phyloP scores from a whole-genome alignment of 2,113 vertebrate species.

The Sinocyclocheilus anophthalmus region DNA sequence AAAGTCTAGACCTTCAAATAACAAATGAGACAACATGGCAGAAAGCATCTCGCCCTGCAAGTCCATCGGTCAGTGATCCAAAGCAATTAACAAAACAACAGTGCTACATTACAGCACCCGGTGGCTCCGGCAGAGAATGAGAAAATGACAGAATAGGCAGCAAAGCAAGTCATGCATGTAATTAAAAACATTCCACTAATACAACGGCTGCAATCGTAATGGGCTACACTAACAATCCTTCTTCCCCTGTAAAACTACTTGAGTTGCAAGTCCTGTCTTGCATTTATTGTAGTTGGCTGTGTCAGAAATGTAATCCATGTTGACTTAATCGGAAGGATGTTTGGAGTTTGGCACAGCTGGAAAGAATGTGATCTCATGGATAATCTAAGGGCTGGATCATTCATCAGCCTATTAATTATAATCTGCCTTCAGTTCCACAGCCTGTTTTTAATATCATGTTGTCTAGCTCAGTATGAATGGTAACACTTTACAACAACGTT shows the following conservation, averaged over 20 bases:
- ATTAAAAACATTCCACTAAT: slow-evolving; percentile 50
- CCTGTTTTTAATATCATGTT: not conserved
- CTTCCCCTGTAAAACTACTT: slow-evolving; percentile 4
- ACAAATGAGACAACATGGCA: slow-evolving; percentile 66
- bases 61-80: slow-evolving; percentile 38
- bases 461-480: not conserved
- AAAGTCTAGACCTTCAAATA: slow-evolving; percentile 69
- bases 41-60: slow-evolving; percentile 55
- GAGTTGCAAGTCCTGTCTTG: not conserved
- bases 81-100: slow-evolving; percentile 52
- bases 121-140: not conserved
- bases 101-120: slow-evolving; percentile 8
- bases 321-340: slow-evolving; percentile 18
- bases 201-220: not conserved
- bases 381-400: slow-evolving; percentile 12
- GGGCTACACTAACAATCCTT: not conserved
- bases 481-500: not conserved
- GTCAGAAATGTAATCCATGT: not conserved
- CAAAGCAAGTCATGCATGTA: slow-evolving; percentile 45
- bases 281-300: not conserved
- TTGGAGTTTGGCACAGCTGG: slow-evolving; percentile 18
- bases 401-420: not conserved
- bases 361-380: slow-evolving; percentile 24
- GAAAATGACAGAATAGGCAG: slow-evolving; percentile 17
- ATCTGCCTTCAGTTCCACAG: not conserved